Conservation (phyloP, 2,888 invertebrate species). For the Lagria hirta region DNA sequence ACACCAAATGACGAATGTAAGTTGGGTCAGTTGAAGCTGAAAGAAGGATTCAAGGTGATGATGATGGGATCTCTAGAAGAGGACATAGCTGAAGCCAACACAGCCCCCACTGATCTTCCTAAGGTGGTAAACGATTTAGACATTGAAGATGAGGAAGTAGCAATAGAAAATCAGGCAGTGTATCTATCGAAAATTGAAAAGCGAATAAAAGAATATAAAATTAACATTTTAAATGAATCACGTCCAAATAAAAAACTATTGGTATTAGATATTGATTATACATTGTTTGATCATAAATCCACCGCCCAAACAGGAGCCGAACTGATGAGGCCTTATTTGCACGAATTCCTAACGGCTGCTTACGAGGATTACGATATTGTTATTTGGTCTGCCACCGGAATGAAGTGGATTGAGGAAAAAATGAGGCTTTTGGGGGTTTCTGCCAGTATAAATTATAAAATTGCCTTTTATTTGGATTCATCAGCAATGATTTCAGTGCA, state of each 20-base stretch:
- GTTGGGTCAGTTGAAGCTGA: slow-evolving; percentile 75
- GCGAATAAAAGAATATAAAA: slow-evolving; percentile 79
- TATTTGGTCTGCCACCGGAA: slow-evolving; percentile 97
- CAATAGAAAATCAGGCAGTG: slow-evolving; percentile 65
- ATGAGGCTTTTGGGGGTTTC: slow-evolving; percentile 90
- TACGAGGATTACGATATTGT: slow-evolving; percentile 93
- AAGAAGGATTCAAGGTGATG: slow-evolving; percentile 90
- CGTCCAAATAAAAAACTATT: slow-evolving; percentile 84
- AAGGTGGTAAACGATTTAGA: slow-evolving; percentile 91
- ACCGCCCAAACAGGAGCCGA: slow-evolving; percentile 83
- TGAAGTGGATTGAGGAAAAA: slow-evolving; percentile 98
- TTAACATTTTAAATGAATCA: slow-evolving; percentile 78
- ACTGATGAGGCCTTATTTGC: slow-evolving; percentile 91
- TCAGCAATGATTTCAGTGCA: slow-evolving; percentile 95
- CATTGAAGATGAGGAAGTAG: slow-evolving; percentile 82
- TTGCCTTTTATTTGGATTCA: slow-evolving; percentile 88
- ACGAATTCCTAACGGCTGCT: slow-evolving; percentile 87
- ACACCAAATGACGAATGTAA: slow-evolving; percentile 77
- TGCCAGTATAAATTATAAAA: slow-evolving; percentile 81
- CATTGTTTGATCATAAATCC: slow-evolving; percentile 93
- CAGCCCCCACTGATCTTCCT: slow-evolving; percentile 77
- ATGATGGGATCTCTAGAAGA: slow-evolving; percentile 96
- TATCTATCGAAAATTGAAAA: slow-evolving; percentile 82
- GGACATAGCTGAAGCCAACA: slow-evolving; percentile 81
- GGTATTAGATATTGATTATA: slow-evolving; percentile 95